Evolutionary conservation across 1,140 invertebrate species (phyloP).

Genomic region (Bombus balteatus): DNA sequence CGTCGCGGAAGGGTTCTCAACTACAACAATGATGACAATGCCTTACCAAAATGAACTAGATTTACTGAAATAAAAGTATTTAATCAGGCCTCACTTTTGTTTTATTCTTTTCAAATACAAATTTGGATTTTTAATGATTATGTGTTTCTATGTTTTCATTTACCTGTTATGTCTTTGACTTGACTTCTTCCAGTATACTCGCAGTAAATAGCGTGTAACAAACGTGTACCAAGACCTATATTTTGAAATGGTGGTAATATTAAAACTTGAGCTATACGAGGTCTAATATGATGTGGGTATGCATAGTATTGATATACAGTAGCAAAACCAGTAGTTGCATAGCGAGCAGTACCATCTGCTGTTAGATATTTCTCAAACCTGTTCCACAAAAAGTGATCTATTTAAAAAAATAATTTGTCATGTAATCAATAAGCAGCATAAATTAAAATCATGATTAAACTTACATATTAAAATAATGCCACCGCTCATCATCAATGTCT

Average conservation of each 20-base stretch:
- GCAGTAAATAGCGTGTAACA: slow-evolving; percentile 91
- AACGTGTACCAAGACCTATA: slow-evolving; percentile 90
- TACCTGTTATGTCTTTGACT: slow-evolving; percentile 94
- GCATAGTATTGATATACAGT: slow-evolving; percentile 98
- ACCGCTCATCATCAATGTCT: slow-evolving; percentile 95
- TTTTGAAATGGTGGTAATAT: slow-evolving; percentile 95
- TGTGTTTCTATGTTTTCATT: slow-evolving; percentile 8
- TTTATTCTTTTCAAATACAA: neutral
- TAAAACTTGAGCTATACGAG: slow-evolving; percentile 95
- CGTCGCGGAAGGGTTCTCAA: slow-evolving; percentile 95
- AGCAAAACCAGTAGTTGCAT: slow-evolving; percentile 92
- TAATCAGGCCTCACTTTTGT: slow-evolving; percentile 1
- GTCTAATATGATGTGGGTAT: slow-evolving; percentile 93
- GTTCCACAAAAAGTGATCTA: slow-evolving; percentile 59
- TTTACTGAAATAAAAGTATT: slow-evolving; percentile 47
- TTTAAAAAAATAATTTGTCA: slow-evolving; percentile 27
- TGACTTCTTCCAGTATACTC: slow-evolving; percentile 87
- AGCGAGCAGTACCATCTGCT: slow-evolving; percentile 85
- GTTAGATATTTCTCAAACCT: slow-evolving; percentile 93
- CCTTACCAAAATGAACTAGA: slow-evolving; percentile 48
- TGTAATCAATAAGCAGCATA: neutral
- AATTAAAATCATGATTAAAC: neutral
- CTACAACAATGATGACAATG: slow-evolving; percentile 80
- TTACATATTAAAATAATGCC: slow-evolving; percentile 96
- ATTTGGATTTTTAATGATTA: neutral